Percentiles rank a stretch among this genome's conserved stretches.
Conservation (phyloP, 1,140 invertebrate genomes). For the Galendromus occidentalis region DNA sequence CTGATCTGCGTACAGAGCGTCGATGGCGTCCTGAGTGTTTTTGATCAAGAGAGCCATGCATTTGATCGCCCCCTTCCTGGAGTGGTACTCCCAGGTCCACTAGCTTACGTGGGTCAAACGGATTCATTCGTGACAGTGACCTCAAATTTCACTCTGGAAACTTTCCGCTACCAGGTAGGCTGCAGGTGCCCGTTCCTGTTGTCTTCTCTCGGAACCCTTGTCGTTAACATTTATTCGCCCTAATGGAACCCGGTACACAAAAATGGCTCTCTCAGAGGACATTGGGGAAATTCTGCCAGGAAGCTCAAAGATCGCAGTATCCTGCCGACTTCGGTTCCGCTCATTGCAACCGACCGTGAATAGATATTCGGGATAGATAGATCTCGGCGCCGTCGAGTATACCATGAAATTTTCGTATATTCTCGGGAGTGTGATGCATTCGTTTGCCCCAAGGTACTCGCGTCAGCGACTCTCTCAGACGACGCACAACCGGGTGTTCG, state of each 20-base stretch:
- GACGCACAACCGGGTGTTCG: constrained; percentile 27
- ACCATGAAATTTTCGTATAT: too few species aligned
- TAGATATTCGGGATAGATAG: too few species aligned
- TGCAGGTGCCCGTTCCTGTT: neutral
- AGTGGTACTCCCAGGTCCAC: constrained; percentile 52
- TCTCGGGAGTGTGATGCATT: too few species aligned
- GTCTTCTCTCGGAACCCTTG: too few species aligned
- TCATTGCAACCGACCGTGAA: too few species aligned
- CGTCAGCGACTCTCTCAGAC: constrained; percentile 27
- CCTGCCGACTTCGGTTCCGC: too few species aligned
- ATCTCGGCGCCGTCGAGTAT: too few species aligned
- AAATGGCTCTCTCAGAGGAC: too few species aligned
- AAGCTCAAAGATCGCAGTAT: too few species aligned
- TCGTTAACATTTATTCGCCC: too few species aligned
- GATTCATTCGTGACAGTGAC: constrained; percentile 57
- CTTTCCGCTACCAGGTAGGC: constrained; percentile 43
- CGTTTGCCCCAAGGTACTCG: constrained; percentile 28
- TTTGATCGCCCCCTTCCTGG: constrained; percentile 50
- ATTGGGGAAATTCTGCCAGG: too few species aligned
- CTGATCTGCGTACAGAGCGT: constrained; percentile 66
- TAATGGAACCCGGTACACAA: too few species aligned
- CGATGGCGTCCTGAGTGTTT: constrained; percentile 60
- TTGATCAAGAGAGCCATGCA: constrained; percentile 63
- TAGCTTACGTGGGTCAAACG: constrained; percentile 49
- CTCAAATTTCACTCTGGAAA: constrained; percentile 49